These are phyloP conservation scores for Selenia dentaria DNA, from an alignment of 2,888 invertebrate genomes.

Conservation along the genomic window DNA sequence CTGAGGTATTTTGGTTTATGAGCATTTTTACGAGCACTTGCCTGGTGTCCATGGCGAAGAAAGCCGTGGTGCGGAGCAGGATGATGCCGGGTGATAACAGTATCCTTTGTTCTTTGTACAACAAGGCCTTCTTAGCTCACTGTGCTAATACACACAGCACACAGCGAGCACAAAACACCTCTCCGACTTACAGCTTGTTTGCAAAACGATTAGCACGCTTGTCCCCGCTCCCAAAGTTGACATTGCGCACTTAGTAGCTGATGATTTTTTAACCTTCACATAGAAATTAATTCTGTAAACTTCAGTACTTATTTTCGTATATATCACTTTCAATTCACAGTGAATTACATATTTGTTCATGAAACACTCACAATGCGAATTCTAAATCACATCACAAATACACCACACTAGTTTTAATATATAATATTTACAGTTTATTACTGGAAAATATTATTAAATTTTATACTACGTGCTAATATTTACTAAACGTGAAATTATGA, in stretches of 20 bases:
- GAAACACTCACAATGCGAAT: constrained; percentile 39
- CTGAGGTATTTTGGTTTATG: constrained; percentile 25
- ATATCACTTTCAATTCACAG: constrained; percentile 43
- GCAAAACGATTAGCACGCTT: constrained; percentile 74
- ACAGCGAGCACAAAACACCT: constrained; percentile 60
- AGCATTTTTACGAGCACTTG: constrained; percentile 33
- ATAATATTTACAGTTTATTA: not conserved
- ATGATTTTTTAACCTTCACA: constrained; percentile 72
- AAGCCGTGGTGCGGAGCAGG: constrained; percentile 42
- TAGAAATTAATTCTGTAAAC: constrained; percentile 66
- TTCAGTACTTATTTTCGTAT: constrained; percentile 46
- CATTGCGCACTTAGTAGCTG: constrained; percentile 71
- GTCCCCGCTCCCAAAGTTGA: constrained; percentile 73
- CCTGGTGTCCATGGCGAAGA: constrained; percentile 71
- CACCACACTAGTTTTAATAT: constrained; percentile 37
- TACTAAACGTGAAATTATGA: not conserved
- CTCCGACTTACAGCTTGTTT: constrained; percentile 70
- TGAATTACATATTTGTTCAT: constrained; percentile 44
- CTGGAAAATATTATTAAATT: not conserved
- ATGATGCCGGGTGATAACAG: constrained; percentile 46
- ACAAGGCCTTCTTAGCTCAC: constrained; percentile 56
- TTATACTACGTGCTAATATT: too few relatives aligned
- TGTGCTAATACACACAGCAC: constrained; percentile 67
- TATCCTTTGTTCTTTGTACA: constrained; percentile 62
- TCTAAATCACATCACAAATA: constrained; percentile 29